A percentile compares a stretch with the other conserved stretches of the same genome.
Conservation (phyloP, 2,113 vertebrate genomes). For the Zapornia atra region DNA sequence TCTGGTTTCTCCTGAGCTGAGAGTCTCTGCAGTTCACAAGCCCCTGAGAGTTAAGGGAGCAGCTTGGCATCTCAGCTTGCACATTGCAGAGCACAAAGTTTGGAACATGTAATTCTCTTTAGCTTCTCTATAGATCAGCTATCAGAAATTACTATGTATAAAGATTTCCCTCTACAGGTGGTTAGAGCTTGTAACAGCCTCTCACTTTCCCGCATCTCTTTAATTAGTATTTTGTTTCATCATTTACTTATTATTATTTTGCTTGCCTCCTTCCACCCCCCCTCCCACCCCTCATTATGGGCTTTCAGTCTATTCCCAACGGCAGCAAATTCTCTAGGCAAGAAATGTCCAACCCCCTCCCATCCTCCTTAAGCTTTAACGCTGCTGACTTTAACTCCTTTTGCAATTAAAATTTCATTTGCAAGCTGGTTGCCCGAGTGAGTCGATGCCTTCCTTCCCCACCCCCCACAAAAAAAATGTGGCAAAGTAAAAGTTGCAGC, state of each 20-base stretch:
- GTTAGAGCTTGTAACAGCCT: constrained; percentile 78
- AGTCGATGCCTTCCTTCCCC: not conserved
- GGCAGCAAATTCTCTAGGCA: constrained; percentile 4
- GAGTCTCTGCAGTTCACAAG: not conserved
- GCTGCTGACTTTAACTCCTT: constrained; percentile 57
- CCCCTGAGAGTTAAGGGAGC: not conserved
- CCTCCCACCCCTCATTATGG: not conserved
- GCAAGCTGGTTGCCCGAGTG: constrained; percentile 32
- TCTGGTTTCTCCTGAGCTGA: not conserved
- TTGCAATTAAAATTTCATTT: constrained; percentile 59
- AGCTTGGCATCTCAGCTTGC: not conserved
- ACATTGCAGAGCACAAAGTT: constrained; percentile 68
- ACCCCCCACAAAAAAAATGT: not conserved
- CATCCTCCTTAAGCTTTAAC: constrained; percentile 20
- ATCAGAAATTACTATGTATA: constrained; percentile 75
- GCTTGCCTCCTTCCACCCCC: not conserved
- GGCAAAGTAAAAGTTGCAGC: constrained; percentile 53
- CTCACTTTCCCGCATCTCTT: constrained; percentile 55
- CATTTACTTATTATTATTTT: constrained; percentile 19
- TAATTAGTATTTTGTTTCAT: constrained; percentile 18
- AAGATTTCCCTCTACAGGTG: constrained; percentile 87
- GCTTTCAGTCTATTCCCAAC: constrained; percentile 21
- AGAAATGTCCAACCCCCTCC: constrained; percentile 16
- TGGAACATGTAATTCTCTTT: constrained; percentile 32
- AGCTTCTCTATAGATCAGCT: constrained; percentile 57